Conservation (phyloP, 2,888 invertebrate genomes). For the Agrypnus murinus region DNA sequence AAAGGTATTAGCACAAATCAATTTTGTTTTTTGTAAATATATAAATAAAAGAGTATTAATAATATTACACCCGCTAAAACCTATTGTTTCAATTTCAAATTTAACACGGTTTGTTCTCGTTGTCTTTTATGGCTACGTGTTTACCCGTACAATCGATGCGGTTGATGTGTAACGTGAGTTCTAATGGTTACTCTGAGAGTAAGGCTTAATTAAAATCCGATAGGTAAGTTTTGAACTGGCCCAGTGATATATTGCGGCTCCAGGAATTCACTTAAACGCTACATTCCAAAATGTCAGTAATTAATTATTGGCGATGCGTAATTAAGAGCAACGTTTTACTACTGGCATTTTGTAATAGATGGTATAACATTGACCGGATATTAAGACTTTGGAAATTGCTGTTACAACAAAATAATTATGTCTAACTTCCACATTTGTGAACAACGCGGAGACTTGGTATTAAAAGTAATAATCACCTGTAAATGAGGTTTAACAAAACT, state of each 20-base stretch:
- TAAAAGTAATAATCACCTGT: too few species aligned
- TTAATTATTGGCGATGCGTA: slow-evolving; percentile 63
- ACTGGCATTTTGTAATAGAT: slow-evolving; percentile 51
- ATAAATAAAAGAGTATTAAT: too few species aligned
- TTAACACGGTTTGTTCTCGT: background rate
- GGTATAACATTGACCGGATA: slow-evolving; percentile 31
- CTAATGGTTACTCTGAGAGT: slow-evolving; percentile 29
- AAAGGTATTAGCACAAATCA: too few species aligned
- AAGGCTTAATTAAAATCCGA: slow-evolving; percentile 43
- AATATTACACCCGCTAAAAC: too few species aligned
- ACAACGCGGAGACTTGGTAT: background rate
- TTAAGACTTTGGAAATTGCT: slow-evolving; percentile 20
- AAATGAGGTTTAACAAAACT: too few species aligned
- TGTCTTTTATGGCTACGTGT: background rate
- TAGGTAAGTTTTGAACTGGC: slow-evolving; percentile 44
- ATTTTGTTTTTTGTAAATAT: background rate
- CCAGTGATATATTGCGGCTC: slow-evolving; percentile 46
- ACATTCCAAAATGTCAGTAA: slow-evolving; percentile 60
- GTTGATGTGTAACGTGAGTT: slow-evolving; percentile 5
- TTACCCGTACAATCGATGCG: background rate
- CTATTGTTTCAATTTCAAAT: too few species aligned
- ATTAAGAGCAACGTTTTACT: slow-evolving; percentile 60
- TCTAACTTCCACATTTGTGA: background rate
- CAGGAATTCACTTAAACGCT: slow-evolving; percentile 55
- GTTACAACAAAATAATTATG: too few species aligned